Evolutionary conservation across 2,888 invertebrate genomes (phyloP), one percentile per base, ranked within the genome.

Genomic region (Polietes domitor): DNA sequence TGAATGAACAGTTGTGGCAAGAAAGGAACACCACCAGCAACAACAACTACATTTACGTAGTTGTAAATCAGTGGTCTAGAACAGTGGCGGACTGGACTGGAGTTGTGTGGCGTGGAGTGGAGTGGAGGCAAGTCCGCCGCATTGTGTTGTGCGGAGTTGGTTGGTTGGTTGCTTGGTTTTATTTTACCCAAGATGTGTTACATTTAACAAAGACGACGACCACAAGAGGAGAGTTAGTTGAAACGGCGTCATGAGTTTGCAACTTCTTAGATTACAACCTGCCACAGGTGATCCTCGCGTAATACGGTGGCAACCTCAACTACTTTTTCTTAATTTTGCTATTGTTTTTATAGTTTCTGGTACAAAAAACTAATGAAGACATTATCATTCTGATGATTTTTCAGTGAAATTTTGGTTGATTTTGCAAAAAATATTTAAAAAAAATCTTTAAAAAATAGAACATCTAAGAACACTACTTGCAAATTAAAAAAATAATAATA

Each of bases 181-280:
- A 68, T 68, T 68, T 68, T 68, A 68, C 68, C 68, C 32, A 75
- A 65, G 80, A 68, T 73, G 77, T 75, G 80, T 84, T 81, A 80
- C 80, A 80, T 77, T 77, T 77, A 78, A 75, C 77, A 71, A 77
- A 83, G 83, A 77, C 82, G 75, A 68, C 79, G 74, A 68, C 68
- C 68, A 43, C 68, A 68, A 43, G 37, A 68, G 68, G 19, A 43
- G 37, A 68, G 41, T 68, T 43, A 21, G 68, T 65, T 41, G 68
- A 80, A 80, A 76, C 81, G 84, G 84, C 84, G 84, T 84, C 84
- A 84, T 84, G 81, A 84, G 76, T 72, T 80, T 76, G 84, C 84
- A 72, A 84, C 72, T 73, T 68, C 68, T 68, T 68, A 24, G 43
- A 68, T 68, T 68, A 68, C 43, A 65, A 37, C 10, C 1, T 24